These are phyloP conservation scores for Aythya baeri DNA, from an alignment of 2,113 vertebrate genomes.

Conservation along the genomic window DNA sequence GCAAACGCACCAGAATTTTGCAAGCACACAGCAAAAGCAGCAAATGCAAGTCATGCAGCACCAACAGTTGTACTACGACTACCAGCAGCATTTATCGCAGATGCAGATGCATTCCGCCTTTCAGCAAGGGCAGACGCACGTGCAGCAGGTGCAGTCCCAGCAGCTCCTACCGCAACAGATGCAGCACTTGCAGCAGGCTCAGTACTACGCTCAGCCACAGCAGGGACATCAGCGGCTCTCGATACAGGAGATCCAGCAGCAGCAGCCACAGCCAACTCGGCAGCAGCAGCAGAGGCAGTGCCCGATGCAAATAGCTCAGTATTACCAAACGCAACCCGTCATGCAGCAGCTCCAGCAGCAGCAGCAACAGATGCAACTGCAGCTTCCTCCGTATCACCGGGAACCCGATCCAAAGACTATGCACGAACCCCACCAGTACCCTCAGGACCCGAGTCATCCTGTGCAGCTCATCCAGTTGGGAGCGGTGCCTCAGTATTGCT, in stretches of 20 bases:
- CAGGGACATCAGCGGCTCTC: constrained; percentile 77
- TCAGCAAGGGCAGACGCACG: constrained; percentile 64
- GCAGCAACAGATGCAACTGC: constrained; percentile 76
- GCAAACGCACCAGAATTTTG: constrained; percentile 76
- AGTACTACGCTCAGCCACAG: constrained; percentile 79
- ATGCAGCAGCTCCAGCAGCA: constrained; percentile 78
- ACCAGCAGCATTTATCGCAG: constrained; percentile 80
- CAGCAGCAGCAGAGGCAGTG: constrained; percentile 75
- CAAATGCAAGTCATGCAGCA: constrained; percentile 79
- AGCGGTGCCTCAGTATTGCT: constrained; percentile 81
- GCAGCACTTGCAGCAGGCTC: constrained; percentile 77
- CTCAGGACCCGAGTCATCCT: constrained; percentile 77
- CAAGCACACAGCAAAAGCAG: constrained; percentile 75
- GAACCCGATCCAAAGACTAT: constrained; percentile 73
- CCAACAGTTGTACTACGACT: constrained; percentile 80
- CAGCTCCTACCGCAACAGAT: constrained; percentile 76
- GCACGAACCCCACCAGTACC: constrained; percentile 75
- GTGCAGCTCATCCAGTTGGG: constrained; percentile 83
- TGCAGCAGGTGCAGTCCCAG: constrained; percentile 72
- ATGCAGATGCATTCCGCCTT: constrained; percentile 70
- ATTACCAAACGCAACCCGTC: constrained; percentile 79
- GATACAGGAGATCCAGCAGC: constrained; percentile 75
- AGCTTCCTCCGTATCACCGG: constrained; percentile 77
- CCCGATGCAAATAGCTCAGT: constrained; percentile 79
- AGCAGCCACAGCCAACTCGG: constrained; percentile 42